Evolutionary conservation across 2,113 vertebrate species (phyloP).

Genomic region (Malurus elegans): DNA sequence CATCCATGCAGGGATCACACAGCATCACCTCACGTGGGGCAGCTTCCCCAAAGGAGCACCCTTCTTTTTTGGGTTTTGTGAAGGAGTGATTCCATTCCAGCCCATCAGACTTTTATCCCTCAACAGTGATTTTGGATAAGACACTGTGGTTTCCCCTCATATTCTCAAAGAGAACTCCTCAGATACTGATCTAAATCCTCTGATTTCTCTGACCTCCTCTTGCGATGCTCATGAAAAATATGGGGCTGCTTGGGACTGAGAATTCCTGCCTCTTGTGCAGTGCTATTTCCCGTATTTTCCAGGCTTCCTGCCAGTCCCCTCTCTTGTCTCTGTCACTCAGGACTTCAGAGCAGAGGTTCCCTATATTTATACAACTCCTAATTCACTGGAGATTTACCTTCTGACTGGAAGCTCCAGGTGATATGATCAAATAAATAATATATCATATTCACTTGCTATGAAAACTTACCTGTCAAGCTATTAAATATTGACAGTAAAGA

Average conservation of each 20-base stretch:
- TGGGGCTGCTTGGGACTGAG: background rate
- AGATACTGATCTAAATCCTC: accelerated
- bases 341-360: background rate
- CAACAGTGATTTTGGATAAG: background rate
- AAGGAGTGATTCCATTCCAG: background rate
- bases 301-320: background rate
- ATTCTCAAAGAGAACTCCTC: background rate
- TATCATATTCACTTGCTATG: background rate
- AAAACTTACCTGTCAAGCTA: background rate
- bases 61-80: accelerated
- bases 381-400: background rate
- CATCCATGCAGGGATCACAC: accelerated
- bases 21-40: accelerated
- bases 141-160: accelerated
- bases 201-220: background rate
- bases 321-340: background rate
- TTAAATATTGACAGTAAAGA: background rate
- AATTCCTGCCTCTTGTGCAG: background rate
- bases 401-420: background rate
- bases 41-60: accelerated
- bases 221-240: background rate
- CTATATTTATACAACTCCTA: background rate
- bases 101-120: background rate
- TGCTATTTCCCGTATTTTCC: background rate
- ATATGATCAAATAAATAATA: background rate